These are phyloP conservation scores for Ctenochaetus hawaiiensis DNA, from an alignment of 2,797 vertebrate species.

Conservation along the genomic window DNA sequence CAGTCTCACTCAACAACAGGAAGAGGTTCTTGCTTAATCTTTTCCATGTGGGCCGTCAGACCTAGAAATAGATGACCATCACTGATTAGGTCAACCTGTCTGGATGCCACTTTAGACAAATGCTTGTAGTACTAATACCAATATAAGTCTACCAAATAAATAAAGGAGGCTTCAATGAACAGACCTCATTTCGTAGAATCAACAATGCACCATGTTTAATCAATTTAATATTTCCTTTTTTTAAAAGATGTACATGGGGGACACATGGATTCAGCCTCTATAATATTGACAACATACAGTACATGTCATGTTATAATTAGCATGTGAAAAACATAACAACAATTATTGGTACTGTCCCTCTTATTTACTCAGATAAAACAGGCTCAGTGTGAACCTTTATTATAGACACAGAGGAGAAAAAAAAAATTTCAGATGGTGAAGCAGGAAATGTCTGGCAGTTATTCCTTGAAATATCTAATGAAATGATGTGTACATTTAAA, in stretches of 20 bases:
- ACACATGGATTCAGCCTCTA: conserved; percentile 65
- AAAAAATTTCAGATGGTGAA: conserved; percentile 35
- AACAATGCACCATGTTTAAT: conserved; percentile 81
- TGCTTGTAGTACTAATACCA: neutral
- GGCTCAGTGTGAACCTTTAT: conserved; percentile 61
- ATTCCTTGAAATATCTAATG: conserved; percentile 25
- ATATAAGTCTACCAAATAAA: neutral
- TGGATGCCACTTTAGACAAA: conserved; percentile 4
- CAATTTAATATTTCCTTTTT: conserved; percentile 78
- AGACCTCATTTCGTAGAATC: conserved; percentile 37
- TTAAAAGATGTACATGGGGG: conserved; percentile 78
- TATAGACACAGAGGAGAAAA: conserved; percentile 40
- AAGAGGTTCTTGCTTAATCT: conserved; percentile 31
- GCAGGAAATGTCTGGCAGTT: conserved; percentile 19
- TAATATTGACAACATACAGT: conserved; percentile 78
- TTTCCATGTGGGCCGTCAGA: conserved; percentile 38
- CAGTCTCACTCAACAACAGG: conserved; percentile 5
- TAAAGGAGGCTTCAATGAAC: neutral
- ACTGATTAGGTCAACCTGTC: conserved; percentile 45
- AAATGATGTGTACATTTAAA: conserved; percentile 36
- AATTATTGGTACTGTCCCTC: conserved; percentile 61
- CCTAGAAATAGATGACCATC: conserved; percentile 47
- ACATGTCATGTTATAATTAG: conserved; percentile 77
- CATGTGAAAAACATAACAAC: conserved; percentile 71
- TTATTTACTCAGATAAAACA: conserved; percentile 60